phyloP scores from a whole-genome alignment of 2,888 invertebrate species.

The Clivina fossor region DNA sequence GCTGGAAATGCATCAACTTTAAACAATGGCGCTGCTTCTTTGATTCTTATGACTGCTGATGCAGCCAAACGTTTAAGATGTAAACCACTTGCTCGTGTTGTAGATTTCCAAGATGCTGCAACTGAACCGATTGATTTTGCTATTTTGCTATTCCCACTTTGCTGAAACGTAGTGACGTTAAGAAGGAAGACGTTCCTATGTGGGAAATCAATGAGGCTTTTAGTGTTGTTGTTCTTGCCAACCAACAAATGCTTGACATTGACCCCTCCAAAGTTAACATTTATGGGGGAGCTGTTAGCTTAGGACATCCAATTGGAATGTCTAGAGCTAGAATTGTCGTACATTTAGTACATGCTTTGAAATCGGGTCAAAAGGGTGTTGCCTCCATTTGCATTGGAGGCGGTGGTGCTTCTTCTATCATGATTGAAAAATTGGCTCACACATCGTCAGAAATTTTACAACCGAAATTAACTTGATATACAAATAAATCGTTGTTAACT shows the following conservation, averaged over 20 bases:
- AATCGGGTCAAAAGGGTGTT: constrained; percentile 89
- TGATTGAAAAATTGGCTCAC: constrained; percentile 89
- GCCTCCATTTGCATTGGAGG: constrained; percentile 99
- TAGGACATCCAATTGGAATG: constrained; percentile 99
- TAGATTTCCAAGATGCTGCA: constrained; percentile 91
- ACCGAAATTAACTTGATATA: constrained; percentile 76
- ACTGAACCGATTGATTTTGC: constrained; percentile 98
- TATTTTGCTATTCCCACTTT: constrained; percentile 88
- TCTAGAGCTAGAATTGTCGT: constrained; percentile 93
- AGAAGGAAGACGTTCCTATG: constrained; percentile 82
- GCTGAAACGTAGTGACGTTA: constrained; percentile 78
- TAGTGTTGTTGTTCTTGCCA: constrained; percentile 91
- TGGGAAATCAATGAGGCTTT: constrained; percentile 99
- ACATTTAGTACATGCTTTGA: constrained; percentile 87
- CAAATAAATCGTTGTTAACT: constrained; percentile 70
- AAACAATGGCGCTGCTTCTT: constrained; percentile 95
- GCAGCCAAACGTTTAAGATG: constrained; percentile 73
- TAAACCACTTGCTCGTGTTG: constrained; percentile 86
- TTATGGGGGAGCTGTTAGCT: constrained; percentile 97
- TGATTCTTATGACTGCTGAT: constrained; percentile 80
- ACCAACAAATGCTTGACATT: constrained; percentile 80
- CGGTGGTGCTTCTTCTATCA: constrained; percentile 94
- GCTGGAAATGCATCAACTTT: constrained; percentile 98
- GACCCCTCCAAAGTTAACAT: constrained; percentile 91
- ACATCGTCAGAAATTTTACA: constrained; percentile 46